phyloP scores from a whole-genome alignment of 2,797 vertebrate species.

The Labeo calbasu region DNA sequence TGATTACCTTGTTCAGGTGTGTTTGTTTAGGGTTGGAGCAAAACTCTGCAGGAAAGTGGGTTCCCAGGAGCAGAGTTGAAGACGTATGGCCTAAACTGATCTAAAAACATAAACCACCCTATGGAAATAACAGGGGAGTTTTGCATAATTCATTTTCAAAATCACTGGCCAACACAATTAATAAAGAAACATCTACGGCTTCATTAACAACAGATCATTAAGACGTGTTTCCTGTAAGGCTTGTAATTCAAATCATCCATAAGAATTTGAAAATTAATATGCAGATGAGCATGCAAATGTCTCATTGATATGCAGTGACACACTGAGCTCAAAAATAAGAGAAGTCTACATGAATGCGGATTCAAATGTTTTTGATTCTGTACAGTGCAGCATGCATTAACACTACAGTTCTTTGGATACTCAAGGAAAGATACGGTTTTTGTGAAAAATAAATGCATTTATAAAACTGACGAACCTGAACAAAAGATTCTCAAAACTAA shows the following conservation, averaged over 20 bases:
- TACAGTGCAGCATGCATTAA: not conserved
- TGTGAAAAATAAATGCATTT: slow-evolving; percentile 9
- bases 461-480: slow-evolving; percentile 30
- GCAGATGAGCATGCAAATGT: slow-evolving; percentile 35
- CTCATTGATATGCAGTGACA: slow-evolving; percentile 34
- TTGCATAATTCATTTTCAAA: not conserved
- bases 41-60: too few relatives aligned
- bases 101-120: not conserved
- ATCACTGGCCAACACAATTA: not conserved
- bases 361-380: slow-evolving; percentile 17
- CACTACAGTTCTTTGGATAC: slow-evolving; percentile 20
- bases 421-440: slow-evolving; percentile 9
- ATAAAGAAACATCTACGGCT: not conserved
- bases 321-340: slow-evolving; percentile 22
- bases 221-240: slow-evolving; percentile 25
- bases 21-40: too few relatives aligned
- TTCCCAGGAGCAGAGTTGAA: too few relatives aligned
- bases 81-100: not conserved
- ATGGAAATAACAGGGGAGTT: not conserved
- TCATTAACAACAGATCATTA: slow-evolving; percentile 20
- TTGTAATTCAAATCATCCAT: slow-evolving; percentile 44
- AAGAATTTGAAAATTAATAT: slow-evolving; percentile 14
- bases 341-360: slow-evolving; percentile 26
- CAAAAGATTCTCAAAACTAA: slow-evolving; percentile 33
- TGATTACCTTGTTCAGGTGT: too few relatives aligned